Conservation (phyloP, 2,888 invertebrate species). For the Epicampocera succincta region DNA sequence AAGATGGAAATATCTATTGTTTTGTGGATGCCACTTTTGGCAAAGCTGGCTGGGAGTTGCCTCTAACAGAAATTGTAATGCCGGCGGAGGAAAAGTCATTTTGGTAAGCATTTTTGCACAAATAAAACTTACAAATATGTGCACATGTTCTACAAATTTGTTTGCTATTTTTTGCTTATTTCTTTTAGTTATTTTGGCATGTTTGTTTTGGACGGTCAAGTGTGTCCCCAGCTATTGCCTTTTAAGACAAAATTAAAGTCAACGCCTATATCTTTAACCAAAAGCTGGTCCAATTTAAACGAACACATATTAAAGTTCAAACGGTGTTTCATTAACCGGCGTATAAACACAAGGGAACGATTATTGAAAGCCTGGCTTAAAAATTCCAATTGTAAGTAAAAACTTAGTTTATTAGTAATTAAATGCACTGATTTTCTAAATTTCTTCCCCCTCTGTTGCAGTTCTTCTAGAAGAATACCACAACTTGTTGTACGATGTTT, state of each 20-base stretch:
- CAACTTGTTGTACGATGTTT: conserved; percentile 77
- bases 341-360: conserved; percentile 85
- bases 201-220: conserved; percentile 91
- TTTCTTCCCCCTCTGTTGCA: conserved; percentile 80
- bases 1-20: conserved; percentile 89
- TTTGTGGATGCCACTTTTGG: conserved; percentile 91
- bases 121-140: conserved; percentile 1
- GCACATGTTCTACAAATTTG: conserved; percentile 1
- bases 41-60: conserved; percentile 91
- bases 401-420: no score
- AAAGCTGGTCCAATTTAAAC: conserved; percentile 94
- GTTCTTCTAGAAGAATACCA: conserved; percentile 81
- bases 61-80: conserved; percentile 88
- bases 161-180: conserved; percentile 23
- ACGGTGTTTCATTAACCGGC: conserved; percentile 85
- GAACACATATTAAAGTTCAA: conserved; percentile 89
- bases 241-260: conserved; percentile 88
- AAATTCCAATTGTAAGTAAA: conserved; percentile 86
- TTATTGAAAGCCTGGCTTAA: conserved; percentile 86
- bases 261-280: conserved; percentile 90
- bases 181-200: conserved; percentile 91
- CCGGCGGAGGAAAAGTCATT: conserved; percentile 86
- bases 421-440: not conserved
- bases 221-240: conserved; percentile 87
- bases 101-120: no score